These are phyloP conservation scores for Pocillopora verrucosa DNA, from an alignment of 64 coral and sea anemone genomes.

Conservation along the genomic window DNA sequence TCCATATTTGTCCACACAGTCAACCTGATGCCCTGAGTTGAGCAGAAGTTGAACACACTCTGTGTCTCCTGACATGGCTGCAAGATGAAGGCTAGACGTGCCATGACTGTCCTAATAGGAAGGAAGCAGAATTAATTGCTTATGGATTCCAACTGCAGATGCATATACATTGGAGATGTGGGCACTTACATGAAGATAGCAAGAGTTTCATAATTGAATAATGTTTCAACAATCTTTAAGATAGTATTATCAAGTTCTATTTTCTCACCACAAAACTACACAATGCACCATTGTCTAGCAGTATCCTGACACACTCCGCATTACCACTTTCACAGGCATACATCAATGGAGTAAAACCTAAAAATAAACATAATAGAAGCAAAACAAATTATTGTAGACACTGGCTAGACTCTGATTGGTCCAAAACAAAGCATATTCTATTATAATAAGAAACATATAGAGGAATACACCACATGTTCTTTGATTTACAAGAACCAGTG, in stretches of 20 bases:
- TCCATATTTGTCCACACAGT: constrained; percentile 86
- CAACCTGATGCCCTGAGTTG: constrained; percentile 73
- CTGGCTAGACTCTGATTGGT: no score
- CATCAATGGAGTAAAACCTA: constrained; percentile 95
- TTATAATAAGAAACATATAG: no score
- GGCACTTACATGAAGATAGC: no score
- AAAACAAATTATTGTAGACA: background rate
- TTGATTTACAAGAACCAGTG: no score
- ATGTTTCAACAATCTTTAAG: no score
- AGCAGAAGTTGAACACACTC: constrained; percentile 76
- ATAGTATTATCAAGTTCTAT: no score
- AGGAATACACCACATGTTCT: no score
- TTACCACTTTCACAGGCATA: constrained; percentile 85
- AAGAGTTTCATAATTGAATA: no score
- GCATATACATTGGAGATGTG: no score
- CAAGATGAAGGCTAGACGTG: constrained; percentile 87
- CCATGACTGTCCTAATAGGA: constrained; percentile 71
- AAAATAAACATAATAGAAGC: background rate
- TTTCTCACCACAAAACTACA: constrained; percentile 39
- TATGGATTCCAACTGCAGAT: background rate
- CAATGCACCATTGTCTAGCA: constrained; percentile 79
- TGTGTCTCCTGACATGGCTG: constrained; percentile 82
- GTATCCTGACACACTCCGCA: constrained; percentile 56
- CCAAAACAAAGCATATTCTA: no score
- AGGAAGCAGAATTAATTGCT: background rate